A percentile compares a stretch with the other conserved stretches of the same genome.
phyloP scores from a whole-genome alignment of 2,113 vertebrate genomes.

The Tetraodon nigroviridis region DNA sequence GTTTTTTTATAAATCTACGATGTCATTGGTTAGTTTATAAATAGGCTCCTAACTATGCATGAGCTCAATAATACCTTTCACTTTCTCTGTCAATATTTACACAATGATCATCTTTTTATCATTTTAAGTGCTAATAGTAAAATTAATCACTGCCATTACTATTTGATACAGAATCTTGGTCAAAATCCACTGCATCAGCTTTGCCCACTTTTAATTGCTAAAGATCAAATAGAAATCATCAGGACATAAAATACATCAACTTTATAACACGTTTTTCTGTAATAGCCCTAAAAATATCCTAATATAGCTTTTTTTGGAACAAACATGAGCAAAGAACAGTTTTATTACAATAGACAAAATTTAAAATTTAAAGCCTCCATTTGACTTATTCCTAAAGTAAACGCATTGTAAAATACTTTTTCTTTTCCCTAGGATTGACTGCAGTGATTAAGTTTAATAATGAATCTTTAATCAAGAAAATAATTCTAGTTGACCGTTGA shows the following conservation, averaged over 20 bases:
- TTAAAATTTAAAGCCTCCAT: no score
- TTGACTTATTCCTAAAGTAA: no score
- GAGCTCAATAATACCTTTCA: conserved; percentile 52
- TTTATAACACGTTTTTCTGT: conserved; percentile 24
- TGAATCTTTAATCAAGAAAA: conserved; percentile 16
- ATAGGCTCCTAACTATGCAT: conserved; percentile 62
- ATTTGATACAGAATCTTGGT: conserved; percentile 14
- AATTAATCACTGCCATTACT: conserved; percentile 24
- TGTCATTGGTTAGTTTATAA: conserved; percentile 62
- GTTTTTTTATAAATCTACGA: conserved; percentile 41
- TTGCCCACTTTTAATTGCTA: conserved; percentile 6
- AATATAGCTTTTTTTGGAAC: no score
- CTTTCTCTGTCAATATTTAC: conserved; percentile 62
- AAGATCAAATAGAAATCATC: conserved; percentile 5
- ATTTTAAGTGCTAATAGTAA: conserved; percentile 52
- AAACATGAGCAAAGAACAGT: no score
- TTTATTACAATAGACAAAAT: no score
- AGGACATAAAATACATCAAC: conserved; percentile 28
- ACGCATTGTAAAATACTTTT: no score
- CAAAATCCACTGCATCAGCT: conserved; percentile 31
- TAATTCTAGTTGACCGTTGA: conserved; percentile 44
- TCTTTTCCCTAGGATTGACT: conserved; percentile 5
- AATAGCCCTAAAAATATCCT: neutral
- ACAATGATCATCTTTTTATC: conserved; percentile 43
- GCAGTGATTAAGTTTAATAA: conserved; percentile 31